phyloP scores from a whole-genome alignment of 1,140 invertebrate species.

The Aphelenchoides besseyi region DNA sequence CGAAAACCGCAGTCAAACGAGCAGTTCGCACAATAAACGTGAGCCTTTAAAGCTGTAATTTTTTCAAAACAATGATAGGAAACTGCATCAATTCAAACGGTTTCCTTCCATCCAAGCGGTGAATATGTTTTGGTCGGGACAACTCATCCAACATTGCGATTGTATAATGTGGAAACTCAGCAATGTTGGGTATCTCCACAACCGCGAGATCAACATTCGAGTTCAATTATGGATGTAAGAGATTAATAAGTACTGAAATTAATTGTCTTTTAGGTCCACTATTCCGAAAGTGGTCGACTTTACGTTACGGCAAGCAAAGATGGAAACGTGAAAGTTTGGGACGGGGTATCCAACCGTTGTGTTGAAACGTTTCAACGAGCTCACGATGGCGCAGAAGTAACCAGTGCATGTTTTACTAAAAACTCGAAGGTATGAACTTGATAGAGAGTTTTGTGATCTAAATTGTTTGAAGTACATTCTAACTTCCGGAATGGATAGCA shows the following conservation, averaged over 20 bases:
- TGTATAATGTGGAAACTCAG: slow-evolving; percentile 87
- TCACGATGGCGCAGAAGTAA: slow-evolving; percentile 89
- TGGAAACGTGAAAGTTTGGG: slow-evolving; percentile 78
- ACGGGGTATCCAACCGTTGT: slow-evolving; percentile 73
- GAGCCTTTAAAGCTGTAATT: slow-evolving; percentile 18
- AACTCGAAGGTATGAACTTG: slow-evolving; percentile 82
- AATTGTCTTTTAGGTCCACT: slow-evolving; percentile 66
- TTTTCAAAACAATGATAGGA: slow-evolving; percentile 69
- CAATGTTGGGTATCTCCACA: slow-evolving; percentile 91
- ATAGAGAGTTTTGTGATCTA: not conserved
- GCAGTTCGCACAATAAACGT: slow-evolving; percentile 73
- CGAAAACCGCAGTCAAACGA: slow-evolving; percentile 94
- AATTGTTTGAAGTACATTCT: slow-evolving; percentile 75
- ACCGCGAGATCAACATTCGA: slow-evolving; percentile 84
- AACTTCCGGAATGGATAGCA: slow-evolving; percentile 89
- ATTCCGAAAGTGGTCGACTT: slow-evolving; percentile 67
- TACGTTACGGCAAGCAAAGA: slow-evolving; percentile 87
- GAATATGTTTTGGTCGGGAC: slow-evolving; percentile 89
- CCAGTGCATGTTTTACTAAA: slow-evolving; percentile 85
- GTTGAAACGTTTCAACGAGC: slow-evolving; percentile 87
- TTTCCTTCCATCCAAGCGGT: slow-evolving; percentile 90
- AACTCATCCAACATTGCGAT: slow-evolving; percentile 79
- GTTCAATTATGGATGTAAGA: slow-evolving; percentile 76
- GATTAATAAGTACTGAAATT: slow-evolving; percentile 16
- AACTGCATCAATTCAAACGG: slow-evolving; percentile 78